Evolutionary conservation across 2,113 vertebrate species (phyloP).

Genomic region (Malaclemys terrapin): DNA sequence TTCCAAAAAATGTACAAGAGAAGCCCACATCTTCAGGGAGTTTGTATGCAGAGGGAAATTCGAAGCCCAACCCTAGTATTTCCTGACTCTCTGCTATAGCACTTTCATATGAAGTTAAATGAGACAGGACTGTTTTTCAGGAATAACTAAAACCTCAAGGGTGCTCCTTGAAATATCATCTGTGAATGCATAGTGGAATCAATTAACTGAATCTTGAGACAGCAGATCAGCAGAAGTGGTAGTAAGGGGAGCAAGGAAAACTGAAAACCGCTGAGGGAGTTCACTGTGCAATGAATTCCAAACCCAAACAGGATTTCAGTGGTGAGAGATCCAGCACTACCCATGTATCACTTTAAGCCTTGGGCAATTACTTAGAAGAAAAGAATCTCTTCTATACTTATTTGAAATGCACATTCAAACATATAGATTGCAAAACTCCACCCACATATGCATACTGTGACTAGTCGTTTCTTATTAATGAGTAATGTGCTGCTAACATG

Average conservation of each 20-base stretch:
- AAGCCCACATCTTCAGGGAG: neutral
- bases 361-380: neutral
- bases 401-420: neutral
- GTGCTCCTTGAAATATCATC: slow-evolving; percentile 39
- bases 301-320: neutral
- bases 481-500: neutral
- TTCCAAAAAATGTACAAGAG: neutral
- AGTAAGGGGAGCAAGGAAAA: neutral
- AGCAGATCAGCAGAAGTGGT: neutral
- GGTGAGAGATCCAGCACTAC: neutral
- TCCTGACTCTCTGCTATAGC: neutral
- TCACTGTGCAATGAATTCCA: slow-evolving; percentile 35
- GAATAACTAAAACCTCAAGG: slow-evolving; percentile 40
- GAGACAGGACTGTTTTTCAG: slow-evolving; percentile 22
- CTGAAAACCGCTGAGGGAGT: slow-evolving; percentile 49
- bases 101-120: slow-evolving; percentile 40
- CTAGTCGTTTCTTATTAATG: neutral
- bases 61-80: neutral
- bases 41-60: neutral
- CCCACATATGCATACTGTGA: neutral
- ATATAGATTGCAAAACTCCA: neutral
- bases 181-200: slow-evolving; percentile 44
- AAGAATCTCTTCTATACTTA: neutral
- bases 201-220: slow-evolving; percentile 28
- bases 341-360: slow-evolving; percentile 4